Conservation (phyloP, 2,113 vertebrate genomes). For the Stegastes partitus region DNA sequence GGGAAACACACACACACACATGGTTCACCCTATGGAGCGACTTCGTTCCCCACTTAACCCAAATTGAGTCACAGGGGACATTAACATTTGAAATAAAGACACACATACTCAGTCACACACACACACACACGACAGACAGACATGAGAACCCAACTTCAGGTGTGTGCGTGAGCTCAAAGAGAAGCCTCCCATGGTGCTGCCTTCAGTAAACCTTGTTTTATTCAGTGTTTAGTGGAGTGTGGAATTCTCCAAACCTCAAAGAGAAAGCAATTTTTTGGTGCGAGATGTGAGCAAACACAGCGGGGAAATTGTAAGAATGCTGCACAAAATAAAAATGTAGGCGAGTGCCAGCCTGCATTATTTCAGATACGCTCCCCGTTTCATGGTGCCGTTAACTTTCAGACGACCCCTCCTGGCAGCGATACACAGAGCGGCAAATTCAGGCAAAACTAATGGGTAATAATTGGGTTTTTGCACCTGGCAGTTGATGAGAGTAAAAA, state of each 20-base stretch:
- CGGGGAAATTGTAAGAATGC: conserved; percentile 17
- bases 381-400: conserved; percentile 5
- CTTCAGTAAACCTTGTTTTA: conserved; percentile 58
- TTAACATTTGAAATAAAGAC: conserved; percentile 46
- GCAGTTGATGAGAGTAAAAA: conserved; percentile 37
- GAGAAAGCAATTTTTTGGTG: conserved; percentile 43
- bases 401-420: conserved; percentile 20
- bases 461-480: conserved; percentile 55
- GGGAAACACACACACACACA: conserved; percentile 22
- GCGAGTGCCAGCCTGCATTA: conserved; percentile 23
- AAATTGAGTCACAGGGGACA: conserved; percentile 59
- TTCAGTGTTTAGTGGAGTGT: conserved; percentile 45
- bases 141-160: conserved; percentile 5
- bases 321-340: conserved; percentile 35
- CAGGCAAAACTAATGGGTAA: conserved; percentile 51
- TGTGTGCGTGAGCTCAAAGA: conserved; percentile 28
- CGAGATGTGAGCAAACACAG: conserved; percentile 22
- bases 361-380: conserved; percentile 24
- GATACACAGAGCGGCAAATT: conserved; percentile 39
- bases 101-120: conserved; percentile 10
- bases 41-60: conserved; percentile 69
- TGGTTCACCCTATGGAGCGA: conserved; percentile 35
- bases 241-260: conserved; percentile 40
- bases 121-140: neutral
- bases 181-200: conserved; percentile 15